Conservation (phyloP, 2,113 vertebrate genomes). For the Rhinichthys klamathensis region DNA sequence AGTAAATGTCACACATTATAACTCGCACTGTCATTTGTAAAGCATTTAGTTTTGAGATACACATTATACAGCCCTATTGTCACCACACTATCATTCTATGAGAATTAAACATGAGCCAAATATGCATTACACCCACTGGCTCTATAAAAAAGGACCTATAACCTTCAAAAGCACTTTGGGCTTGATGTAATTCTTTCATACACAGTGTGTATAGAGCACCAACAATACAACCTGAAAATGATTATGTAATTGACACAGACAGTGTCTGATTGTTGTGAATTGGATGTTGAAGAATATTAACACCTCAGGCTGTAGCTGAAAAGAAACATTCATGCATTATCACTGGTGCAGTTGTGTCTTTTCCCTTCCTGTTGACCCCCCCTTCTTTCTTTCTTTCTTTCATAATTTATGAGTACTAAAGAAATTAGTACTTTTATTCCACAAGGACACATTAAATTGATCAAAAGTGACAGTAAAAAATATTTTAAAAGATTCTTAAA, state of each 20-base stretch:
- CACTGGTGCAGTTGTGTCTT: not conserved
- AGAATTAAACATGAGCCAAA: not conserved
- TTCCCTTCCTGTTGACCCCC: too few relatives aligned
- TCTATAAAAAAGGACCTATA: not conserved
- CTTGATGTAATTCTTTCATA: not conserved
- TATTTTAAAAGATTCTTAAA: too few relatives aligned
- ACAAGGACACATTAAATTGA: too few relatives aligned
- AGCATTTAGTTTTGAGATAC: conserved; percentile 12
- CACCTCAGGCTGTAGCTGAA: not conserved
- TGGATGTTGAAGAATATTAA: not conserved
- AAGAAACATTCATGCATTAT: not conserved
- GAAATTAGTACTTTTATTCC: too few relatives aligned
- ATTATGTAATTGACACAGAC: not conserved
- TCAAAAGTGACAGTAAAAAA: too few relatives aligned
- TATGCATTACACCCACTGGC: not conserved
- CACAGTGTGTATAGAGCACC: not conserved
- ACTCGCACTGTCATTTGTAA: not conserved
- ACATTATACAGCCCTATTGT: not conserved
- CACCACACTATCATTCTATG: not conserved
- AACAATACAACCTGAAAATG: not conserved
- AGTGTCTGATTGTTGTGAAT: too few relatives aligned
- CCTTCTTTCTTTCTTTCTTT: too few relatives aligned
- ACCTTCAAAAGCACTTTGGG: not conserved
- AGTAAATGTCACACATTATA: conserved; percentile 38
- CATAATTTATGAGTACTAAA: too few relatives aligned